These are phyloP conservation scores for Hirudo medicinalis DNA, from an alignment of 1,140 invertebrate genomes.

Conservation along the genomic window DNA sequence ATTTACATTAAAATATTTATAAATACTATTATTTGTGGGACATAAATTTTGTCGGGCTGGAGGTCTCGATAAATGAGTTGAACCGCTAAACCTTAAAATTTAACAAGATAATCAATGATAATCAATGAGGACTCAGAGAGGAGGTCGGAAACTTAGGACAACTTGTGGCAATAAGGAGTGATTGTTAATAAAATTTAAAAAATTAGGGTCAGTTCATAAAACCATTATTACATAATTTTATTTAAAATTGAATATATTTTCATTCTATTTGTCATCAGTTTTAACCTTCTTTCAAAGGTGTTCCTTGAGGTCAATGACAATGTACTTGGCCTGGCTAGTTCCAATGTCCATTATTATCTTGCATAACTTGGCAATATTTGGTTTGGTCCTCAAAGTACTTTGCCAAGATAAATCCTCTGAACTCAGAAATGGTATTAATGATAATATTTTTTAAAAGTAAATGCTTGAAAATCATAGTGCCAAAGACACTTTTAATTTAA, in stretches of 20 bases:
- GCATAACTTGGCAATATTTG: slow-evolving; percentile 16
- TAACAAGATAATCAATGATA: too few species aligned
- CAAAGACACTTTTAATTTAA: neutral
- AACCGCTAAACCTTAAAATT: too few species aligned
- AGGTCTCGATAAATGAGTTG: too few species aligned
- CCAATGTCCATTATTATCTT: slow-evolving; percentile 17
- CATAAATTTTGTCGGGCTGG: too few species aligned
- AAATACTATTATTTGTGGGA: too few species aligned
- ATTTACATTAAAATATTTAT: neutral
- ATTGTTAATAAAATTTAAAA: neutral
- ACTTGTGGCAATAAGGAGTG: too few species aligned
- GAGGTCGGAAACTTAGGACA: too few species aligned
- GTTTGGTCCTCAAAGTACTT: slow-evolving; percentile 14
- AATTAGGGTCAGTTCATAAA: neutral
- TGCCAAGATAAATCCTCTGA: neutral
- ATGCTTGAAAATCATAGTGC: neutral
- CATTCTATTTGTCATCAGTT: neutral
- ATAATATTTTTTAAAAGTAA: neutral
- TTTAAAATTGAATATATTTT: neutral
- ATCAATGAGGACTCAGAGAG: too few species aligned
- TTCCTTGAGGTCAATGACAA: neutral
- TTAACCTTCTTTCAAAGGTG: slow-evolving; percentile 16
- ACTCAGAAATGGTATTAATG: neutral
- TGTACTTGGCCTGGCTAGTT: slow-evolving; percentile 7
- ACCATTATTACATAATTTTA: too few species aligned